Base-by-base conservation (phyloP, 2,888 invertebrate species). In the Peribatodes rhomboidaria region DNA sequence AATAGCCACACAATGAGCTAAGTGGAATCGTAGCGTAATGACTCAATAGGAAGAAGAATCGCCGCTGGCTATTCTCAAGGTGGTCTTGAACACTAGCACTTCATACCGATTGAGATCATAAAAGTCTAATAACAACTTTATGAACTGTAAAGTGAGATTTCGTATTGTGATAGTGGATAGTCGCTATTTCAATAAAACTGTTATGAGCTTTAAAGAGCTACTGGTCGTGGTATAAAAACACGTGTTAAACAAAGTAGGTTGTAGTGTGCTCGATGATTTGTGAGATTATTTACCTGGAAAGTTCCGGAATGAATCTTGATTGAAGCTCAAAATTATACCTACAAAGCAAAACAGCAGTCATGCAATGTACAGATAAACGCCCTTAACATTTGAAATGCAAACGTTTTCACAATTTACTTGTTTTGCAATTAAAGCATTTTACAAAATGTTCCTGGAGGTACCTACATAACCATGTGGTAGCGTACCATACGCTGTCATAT, bases 21-120 rank as follows among this genome's bases (percentile, higher is more conserved):
- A 70, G 78, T 81, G 78, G 78, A 81, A 83, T 82, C 79, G 82
- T 83, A 79, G 33, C n/a, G 82, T 87, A 89, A 89, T 87, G 85
- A 77, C 84, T 89, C 87, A 80, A 89, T 88, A 79, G 72, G 76
- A 75, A 80, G 78, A 81, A 76, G 73, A 68, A 78, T 71, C 72
- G 86, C 86, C 82, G 61, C 70, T 33, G 78, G 84, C 80, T 33
- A 71, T 71, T 73, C 74, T 63, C 60, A 60, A 65, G 85, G 85
- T 84, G 86, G 86, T 84, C 85, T 58, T 65, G 58, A 52, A 33
- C 65, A 64, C 77, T 58, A 31, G 44, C 35, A 53, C 58, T 58
- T 53, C 58, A 63, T 39, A 58, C 35, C 76, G 79, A 82, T 84
- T 79, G 71, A 64, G 72, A 83, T 83, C 81, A 68, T 83, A 80